phyloP scores from a whole-genome alignment of 53 echinoderm and acorn worm species.

The Actinopyga echinites region DNA sequence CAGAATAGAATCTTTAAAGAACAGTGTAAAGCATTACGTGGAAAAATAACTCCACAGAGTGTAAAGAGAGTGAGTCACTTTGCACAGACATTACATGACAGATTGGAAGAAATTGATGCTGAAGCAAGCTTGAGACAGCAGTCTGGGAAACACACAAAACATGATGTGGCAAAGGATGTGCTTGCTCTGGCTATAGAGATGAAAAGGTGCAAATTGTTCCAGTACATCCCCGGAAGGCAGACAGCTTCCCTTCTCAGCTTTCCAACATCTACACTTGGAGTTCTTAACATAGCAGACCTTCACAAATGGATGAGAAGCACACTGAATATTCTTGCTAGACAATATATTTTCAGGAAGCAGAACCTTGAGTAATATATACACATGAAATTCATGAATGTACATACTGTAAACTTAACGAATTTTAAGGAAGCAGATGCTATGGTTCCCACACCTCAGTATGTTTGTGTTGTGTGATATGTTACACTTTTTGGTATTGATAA shows the following conservation, averaged over 20 bases:
- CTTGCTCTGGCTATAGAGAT: conserved; percentile 53
- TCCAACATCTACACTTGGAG: conserved; percentile 27
- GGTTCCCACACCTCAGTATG: no score
- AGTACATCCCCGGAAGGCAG: conserved; percentile 36
- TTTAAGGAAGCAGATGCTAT: no score
- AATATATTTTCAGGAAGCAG: conserved; percentile 22
- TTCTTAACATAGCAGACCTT: conserved; percentile 30
- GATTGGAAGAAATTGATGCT: conserved; percentile 23
- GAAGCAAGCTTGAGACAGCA: conserved; percentile 6
- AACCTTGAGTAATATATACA: no score
- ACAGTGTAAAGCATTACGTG: conserved; percentile 10
- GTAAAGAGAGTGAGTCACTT: conserved; percentile 35
- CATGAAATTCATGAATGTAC: no score
- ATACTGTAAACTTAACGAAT: no score
- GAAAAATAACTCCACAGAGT: conserved; percentile 39
- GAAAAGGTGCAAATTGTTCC: conserved; percentile 42
- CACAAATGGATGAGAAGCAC: conserved; percentile 57
- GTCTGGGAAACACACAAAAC: conserved; percentile 27
- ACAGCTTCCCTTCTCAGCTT: conserved; percentile 51
- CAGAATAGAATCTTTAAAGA: conserved; percentile 39
- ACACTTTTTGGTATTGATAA: no score
- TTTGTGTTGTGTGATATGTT: no score
- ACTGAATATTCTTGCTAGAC: conserved; percentile 39
- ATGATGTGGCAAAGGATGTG: conserved; percentile 18
- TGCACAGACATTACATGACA: conserved; percentile 17